Evolutionary conservation across 2,113 vertebrate species (phyloP).

Genomic region (Cnemophilus loriae): DNA sequence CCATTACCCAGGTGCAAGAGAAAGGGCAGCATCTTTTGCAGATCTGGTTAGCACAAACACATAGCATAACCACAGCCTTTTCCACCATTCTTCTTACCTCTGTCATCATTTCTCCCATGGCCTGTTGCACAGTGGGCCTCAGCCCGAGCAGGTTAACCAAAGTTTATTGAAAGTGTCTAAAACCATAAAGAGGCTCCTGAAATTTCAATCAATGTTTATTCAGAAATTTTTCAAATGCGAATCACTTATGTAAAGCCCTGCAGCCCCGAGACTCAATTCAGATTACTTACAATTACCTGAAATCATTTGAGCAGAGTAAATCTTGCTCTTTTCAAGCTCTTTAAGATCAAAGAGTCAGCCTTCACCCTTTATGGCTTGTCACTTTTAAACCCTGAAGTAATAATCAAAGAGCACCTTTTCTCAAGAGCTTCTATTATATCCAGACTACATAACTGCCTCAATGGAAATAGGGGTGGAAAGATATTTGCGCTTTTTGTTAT

Average conservation of each 20-base stretch:
- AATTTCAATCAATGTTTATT: conserved; percentile 44
- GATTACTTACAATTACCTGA: conserved; percentile 59
- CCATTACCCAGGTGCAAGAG: not conserved
- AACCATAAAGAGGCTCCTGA: not conserved
- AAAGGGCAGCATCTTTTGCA: not conserved
- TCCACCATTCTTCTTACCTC: not conserved
- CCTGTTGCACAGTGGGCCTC: not conserved
- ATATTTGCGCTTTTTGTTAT: not conserved
- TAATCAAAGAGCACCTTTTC: conserved; percentile 38
- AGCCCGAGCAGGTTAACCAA: not conserved
- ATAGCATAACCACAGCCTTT: not conserved
- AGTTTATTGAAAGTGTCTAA: not conserved
- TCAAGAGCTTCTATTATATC: not conserved
- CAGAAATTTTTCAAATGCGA: not conserved
- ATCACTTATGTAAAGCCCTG: conserved; percentile 48
- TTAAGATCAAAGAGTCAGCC: conserved; percentile 63
- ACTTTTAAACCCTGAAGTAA: conserved; percentile 25
- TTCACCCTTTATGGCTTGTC: conserved; percentile 24
- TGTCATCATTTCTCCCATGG: not conserved
- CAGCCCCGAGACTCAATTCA: conserved; percentile 39
- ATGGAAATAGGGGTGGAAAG: not conserved
- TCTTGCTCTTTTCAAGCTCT: conserved; percentile 40
- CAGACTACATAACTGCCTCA: not conserved
- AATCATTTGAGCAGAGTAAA: conserved; percentile 40
- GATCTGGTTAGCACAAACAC: not conserved